Base-by-base conservation (phyloP, 1,140 invertebrate species). In the Formica selysi region DNA sequence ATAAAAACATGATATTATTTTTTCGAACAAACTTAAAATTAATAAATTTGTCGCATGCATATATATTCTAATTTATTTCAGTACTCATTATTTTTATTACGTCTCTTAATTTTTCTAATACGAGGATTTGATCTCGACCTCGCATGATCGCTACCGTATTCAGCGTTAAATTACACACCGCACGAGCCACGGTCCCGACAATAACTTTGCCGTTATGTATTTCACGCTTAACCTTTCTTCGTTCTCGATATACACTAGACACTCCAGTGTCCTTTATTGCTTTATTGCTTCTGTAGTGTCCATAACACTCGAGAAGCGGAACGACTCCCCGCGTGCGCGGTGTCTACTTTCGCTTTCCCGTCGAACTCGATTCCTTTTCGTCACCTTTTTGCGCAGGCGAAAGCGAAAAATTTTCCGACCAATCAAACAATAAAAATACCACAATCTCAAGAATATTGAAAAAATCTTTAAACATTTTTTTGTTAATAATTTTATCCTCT, bases 291-390 rank as follows among this genome's bases (percentile, higher is more conserved):
- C 79, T 83, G 41, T 38, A 83, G 38, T 83, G 79, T 61, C 79
- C 41, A 83, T 83, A 83, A 83, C 78, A 68, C 54, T 83, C 68
- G 54, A 70, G 64, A 51, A 80, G 57, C 68, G 54, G 57, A 74
- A 83, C 79, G 41, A 73, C 68, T 83, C 68, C 22, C 51, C 36
- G 67, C 26, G 48, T 48, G 67, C 22, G 62, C 44, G 11, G 29
- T 74, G 36, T 74, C 79, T 83, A 83, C 79, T 83, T 83, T 83
- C 79, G 79, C 79, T 83, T 83, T 83, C 79, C 38, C 68, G n/a
- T 83, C 68, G 54, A 73, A 73, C 67, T 74, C 26, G 68, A 83
- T 83, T 83, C 79, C 79, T 76, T 73, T 44, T 61, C 68, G 54
- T 19, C 26, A 41, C 57, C 44, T 83, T 83, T 68, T 48, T 64